phyloP scores from a whole-genome alignment of 2,888 invertebrate species.

The Ormyrus thymus region DNA sequence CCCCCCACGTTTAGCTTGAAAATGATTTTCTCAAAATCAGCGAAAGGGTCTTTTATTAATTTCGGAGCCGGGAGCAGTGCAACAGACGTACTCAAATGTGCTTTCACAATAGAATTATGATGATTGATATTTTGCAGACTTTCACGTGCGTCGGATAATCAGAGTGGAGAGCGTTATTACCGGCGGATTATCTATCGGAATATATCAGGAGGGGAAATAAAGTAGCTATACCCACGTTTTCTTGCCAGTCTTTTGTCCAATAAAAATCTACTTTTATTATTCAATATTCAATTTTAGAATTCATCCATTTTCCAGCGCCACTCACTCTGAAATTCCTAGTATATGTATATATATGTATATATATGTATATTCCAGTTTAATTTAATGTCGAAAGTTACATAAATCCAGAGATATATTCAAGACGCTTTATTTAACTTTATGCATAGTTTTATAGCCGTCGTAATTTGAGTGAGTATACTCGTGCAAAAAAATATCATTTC shows the following conservation, averaged over 20 bases:
- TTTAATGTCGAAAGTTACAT: constrained; percentile 6
- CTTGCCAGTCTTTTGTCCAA: not conserved
- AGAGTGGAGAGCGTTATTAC: not conserved
- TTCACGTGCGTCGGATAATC: not conserved
- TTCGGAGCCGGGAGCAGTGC: too few relatives aligned
- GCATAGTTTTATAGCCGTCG: not conserved
- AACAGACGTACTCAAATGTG: too few relatives aligned
- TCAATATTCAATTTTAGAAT: constrained; percentile 6
- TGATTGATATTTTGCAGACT: not conserved
- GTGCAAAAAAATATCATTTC: not conserved
- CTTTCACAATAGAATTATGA: not conserved
- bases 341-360: too few relatives aligned
- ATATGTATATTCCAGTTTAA: constrained; percentile 9
- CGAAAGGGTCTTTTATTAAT: too few relatives aligned
- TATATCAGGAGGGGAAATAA: too few relatives aligned
- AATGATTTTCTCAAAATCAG: constrained; percentile 18
- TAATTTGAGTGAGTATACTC: not conserved
- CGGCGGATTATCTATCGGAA: too few relatives aligned
- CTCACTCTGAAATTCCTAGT: not conserved
- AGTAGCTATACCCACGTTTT: not conserved
- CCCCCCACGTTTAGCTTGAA: constrained; percentile 52
- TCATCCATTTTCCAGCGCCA: not conserved
- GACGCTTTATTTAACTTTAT: constrained; percentile 3
- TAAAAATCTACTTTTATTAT: constrained; percentile 9
- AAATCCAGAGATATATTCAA: constrained; percentile 22